A percentile compares a stretch with the other conserved stretches of the same genome.
Evolutionary conservation across 2,888 invertebrate genomes (phyloP).

Genomic region (Drosophila ustulata): DNA sequence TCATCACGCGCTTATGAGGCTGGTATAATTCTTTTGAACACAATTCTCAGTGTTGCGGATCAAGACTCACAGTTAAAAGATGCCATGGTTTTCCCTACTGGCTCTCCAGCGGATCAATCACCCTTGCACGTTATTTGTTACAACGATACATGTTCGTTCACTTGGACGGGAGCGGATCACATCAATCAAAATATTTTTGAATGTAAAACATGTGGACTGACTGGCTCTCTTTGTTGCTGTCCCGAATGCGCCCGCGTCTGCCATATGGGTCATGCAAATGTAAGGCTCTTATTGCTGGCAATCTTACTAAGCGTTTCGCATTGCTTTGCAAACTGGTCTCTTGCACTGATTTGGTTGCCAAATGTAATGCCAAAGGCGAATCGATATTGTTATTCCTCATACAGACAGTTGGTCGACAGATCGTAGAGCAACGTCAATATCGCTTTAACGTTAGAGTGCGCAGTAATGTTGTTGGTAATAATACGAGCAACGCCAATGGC

Average conservation of each 20-base stretch:
- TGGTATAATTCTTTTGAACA: conserved; percentile 94
- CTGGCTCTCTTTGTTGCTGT: conserved; percentile 97
- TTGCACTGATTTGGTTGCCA: conserved; percentile 96
- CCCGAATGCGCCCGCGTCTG: conserved; percentile 99
- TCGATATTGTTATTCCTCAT: conserved; percentile 98
- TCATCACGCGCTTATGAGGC: conserved; percentile 97
- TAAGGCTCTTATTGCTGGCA: conserved; percentile 96
- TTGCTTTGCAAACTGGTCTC: conserved; percentile 94
- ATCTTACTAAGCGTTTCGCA: conserved; percentile 94
- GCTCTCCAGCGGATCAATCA: conserved; percentile 96
- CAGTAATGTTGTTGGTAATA: conserved; percentile 83
- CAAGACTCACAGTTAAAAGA: conserved; percentile 89
- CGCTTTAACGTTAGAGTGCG: conserved; percentile 87
- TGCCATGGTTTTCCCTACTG: conserved; percentile 93
- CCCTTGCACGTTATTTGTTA: conserved; percentile 98
- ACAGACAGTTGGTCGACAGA: conserved; percentile 98
- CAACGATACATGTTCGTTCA: conserved; percentile 99
- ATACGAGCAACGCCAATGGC: conserved; percentile 85
- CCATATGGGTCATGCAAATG: conserved; percentile 99
- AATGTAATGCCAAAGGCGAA: conserved; percentile 97
- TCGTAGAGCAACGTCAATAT: conserved; percentile 97
- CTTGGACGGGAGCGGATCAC: conserved; percentile 99
- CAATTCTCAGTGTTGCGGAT: conserved; percentile 90
- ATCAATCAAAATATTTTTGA: conserved; percentile 99
- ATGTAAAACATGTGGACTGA: conserved; percentile 97